phyloP scores from a whole-genome alignment of 1,140 invertebrate genomes.

The Drosophila quadrilineata region DNA sequence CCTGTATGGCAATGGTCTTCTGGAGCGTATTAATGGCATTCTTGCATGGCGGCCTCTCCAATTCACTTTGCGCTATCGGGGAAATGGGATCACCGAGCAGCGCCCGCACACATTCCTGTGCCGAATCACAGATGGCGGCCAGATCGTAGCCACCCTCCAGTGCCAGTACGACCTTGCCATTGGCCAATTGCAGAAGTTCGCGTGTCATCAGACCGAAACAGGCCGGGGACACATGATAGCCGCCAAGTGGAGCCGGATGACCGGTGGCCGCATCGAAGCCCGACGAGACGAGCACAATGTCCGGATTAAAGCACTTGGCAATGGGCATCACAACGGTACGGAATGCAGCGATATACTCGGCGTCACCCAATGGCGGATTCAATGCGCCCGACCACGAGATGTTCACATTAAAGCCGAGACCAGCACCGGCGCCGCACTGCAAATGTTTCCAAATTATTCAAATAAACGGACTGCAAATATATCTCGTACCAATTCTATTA shows the following conservation, averaged over 20 bases:
- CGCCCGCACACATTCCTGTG: conserved; percentile 97
- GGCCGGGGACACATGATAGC: conserved; percentile 95
- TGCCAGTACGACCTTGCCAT: conserved; percentile 93
- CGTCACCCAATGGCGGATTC: conserved; percentile 96
- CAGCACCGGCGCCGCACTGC: conserved; percentile 92
- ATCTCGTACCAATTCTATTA: too few species aligned
- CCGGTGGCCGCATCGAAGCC: conserved; percentile 98
- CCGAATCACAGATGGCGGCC: conserved; percentile 96
- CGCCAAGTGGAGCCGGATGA: conserved; percentile 96
- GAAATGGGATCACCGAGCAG: conserved; percentile 92
- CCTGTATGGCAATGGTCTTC: conserved; percentile 93
- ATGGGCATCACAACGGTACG: conserved; percentile 96
- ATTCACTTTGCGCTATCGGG: conserved; percentile 89
- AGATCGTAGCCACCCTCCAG: conserved; percentile 98
- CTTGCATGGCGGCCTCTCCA: conserved; percentile 89
- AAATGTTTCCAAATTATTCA: too few species aligned
- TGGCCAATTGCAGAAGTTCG: conserved; percentile 94
- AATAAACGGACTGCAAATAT: too few species aligned
- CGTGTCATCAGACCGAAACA: conserved; percentile 99
- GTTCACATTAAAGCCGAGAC: conserved; percentile 98
- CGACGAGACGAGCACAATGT: conserved; percentile 97
- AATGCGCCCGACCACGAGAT: conserved; percentile 96
- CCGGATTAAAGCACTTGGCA: conserved; percentile 95
- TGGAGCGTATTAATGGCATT: conserved; percentile 94
- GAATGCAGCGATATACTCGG: conserved; percentile 99